A percentile compares a stretch with the other conserved stretches of the same genome.
These are phyloP conservation scores for Pyrochroa serraticornis DNA, from an alignment of 2,888 invertebrate species.

Conservation along the genomic window DNA sequence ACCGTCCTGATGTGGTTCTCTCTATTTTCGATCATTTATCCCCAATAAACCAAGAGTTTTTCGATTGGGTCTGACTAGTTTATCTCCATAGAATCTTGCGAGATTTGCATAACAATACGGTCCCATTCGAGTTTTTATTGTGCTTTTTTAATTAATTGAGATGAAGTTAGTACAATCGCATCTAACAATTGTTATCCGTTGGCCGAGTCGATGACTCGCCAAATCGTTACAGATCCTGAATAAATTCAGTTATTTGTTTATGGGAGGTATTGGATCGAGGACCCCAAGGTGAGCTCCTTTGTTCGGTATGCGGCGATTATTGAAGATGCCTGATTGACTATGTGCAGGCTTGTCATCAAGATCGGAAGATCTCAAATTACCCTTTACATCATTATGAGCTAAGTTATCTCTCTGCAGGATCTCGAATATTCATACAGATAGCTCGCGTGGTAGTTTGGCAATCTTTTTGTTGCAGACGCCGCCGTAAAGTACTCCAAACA, in stretches of 20 bases:
- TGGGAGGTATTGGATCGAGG: conserved; percentile 7
- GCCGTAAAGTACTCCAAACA: conserved; percentile 14
- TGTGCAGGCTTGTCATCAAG: conserved; percentile 27
- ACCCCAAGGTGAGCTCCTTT: conserved; percentile 26
- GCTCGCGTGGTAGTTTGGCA: conserved; percentile 20
- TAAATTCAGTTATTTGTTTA: not conserved
- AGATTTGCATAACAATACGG: conserved; percentile 14
- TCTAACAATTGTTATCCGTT: not conserved
- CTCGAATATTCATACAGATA: conserved; percentile 19
- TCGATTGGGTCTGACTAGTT: too few species aligned
- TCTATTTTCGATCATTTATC: not conserved
- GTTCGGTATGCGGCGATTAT: conserved; percentile 26
- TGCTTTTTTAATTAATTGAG: conserved; percentile 9
- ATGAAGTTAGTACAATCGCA: not conserved
- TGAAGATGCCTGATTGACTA: conserved; percentile 26
- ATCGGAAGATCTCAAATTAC: conserved; percentile 29
- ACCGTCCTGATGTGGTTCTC: conserved; percentile 4
- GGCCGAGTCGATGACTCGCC: conserved; percentile 7
- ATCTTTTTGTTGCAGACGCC: conserved; percentile 19
- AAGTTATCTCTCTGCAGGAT: conserved; percentile 23
- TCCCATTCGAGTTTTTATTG: not conserved
- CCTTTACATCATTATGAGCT: conserved; percentile 23
- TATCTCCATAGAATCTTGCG: conserved; percentile 1
- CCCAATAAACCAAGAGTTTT: not conserved
- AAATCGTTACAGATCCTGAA: not conserved